These are phyloP conservation scores for Gymnogyps californianus DNA, from an alignment of 2,113 vertebrate genomes.

Conservation along the genomic window DNA sequence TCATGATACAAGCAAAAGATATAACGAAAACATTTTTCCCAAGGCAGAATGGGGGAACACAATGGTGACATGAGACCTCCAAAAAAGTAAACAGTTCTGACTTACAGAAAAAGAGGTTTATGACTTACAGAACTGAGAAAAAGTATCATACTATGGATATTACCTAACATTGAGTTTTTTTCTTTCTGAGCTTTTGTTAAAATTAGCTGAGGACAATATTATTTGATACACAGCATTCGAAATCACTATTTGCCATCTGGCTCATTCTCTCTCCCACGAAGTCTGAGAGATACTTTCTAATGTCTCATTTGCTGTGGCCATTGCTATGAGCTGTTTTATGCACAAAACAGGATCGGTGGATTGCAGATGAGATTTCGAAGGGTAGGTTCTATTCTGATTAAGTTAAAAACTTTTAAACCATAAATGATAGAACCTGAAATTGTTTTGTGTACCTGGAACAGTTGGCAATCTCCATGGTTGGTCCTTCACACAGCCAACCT, in stretches of 20 bases:
- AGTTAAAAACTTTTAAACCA: background rate
- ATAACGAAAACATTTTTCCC: background rate
- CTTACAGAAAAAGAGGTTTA: background rate
- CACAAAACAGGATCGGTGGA: background rate
- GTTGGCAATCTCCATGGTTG: slow-evolving; percentile 90
- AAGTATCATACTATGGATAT: background rate
- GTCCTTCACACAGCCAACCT: slow-evolving; percentile 87
- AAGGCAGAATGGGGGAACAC: background rate
- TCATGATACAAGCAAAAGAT: background rate
- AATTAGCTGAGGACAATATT: background rate
- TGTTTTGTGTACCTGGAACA: slow-evolving; percentile 85
- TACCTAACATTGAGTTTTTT: background rate
- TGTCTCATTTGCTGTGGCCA: background rate
- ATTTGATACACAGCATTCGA: background rate
- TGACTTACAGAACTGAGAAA: background rate
- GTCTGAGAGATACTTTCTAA: background rate
- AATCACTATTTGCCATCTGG: background rate
- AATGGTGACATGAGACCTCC: background rate
- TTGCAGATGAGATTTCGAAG: background rate
- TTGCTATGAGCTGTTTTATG: background rate
- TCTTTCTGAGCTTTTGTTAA: background rate
- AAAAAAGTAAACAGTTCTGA: background rate
- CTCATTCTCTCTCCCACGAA: background rate
- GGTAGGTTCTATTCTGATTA: background rate
- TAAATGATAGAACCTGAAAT: background rate